These are phyloP conservation scores for Alauda arvensis DNA, from an alignment of 2,797 vertebrate species.

Conservation along the genomic window DNA sequence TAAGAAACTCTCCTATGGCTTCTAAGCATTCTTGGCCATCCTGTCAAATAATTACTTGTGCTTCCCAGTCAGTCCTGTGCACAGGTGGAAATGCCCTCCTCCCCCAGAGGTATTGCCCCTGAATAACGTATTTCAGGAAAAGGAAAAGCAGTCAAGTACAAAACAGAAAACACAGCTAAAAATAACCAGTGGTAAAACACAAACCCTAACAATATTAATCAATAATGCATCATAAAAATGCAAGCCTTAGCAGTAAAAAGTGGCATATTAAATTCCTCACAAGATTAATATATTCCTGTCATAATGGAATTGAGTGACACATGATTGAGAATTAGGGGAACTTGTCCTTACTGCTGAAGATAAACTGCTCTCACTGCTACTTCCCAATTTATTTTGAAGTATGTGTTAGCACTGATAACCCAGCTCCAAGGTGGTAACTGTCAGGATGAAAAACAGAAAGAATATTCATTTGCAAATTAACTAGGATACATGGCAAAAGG, in stretches of 20 bases:
- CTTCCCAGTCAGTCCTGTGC: background rate
- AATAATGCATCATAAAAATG: background rate
- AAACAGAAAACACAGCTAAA: background rate
- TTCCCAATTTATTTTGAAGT: constrained; percentile 5
- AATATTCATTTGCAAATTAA: background rate
- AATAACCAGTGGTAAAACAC: background rate
- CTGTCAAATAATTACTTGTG: background rate
- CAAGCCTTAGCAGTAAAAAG: background rate
- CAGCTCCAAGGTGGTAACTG: background rate
- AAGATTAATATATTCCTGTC: constrained; percentile 15
- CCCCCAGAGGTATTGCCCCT: background rate
- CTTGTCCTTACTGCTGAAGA: background rate
- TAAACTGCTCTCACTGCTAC: background rate
- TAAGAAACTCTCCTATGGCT: background rate
- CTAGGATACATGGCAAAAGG: constrained; percentile 2
- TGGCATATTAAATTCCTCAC: background rate
- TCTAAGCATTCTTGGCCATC: background rate
- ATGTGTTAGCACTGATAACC: constrained; percentile 25
- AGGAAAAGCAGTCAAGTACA: background rate
- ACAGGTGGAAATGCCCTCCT: background rate
- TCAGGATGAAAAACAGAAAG: background rate
- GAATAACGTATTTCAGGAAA: background rate
- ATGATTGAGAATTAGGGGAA: background rate
- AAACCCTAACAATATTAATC: background rate
- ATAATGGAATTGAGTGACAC: background rate